phyloP scores from a whole-genome alignment of 2,888 invertebrate species.

The Elaeidobius kamerunicus region DNA sequence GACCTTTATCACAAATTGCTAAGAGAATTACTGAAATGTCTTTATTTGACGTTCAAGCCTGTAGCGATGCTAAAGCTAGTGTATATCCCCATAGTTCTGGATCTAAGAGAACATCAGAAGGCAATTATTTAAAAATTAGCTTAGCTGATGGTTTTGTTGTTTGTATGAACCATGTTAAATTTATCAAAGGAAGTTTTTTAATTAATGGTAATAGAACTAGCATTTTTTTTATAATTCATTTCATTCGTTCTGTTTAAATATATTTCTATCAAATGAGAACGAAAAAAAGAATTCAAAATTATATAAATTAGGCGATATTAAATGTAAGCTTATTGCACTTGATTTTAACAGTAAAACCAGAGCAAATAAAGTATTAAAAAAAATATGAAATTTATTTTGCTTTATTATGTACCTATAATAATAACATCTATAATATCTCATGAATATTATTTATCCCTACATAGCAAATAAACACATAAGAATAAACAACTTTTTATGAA shows the following conservation, averaged over 20 bases:
- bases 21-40: constrained; percentile 2
- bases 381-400: not conserved
- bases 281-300: constrained; percentile 1
- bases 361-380: not conserved
- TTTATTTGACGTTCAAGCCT: not conserved
- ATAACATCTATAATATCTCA: too few species aligned
- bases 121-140: not conserved
- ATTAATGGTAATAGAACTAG: not conserved
- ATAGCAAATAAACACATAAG: too few species aligned
- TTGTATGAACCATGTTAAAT: not conserved
- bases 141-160: not conserved
- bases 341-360: not conserved
- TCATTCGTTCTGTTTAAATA: not conserved
- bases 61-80: not conserved
- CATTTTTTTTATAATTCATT: not conserved
- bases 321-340: constrained; percentile 7
- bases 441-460: too few species aligned
- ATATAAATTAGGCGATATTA: constrained; percentile 3
- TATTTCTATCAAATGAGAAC: constrained; percentile 8
- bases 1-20: not conserved
- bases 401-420: too few species aligned
- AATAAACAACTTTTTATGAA: too few species aligned
- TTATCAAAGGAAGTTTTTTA: not conserved
- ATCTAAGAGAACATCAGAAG: constrained; percentile 1
- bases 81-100: constrained; percentile 2